These are phyloP conservation scores for Tringa solitaria DNA, from an alignment of 2,113 vertebrate genomes.

Conservation along the genomic window DNA sequence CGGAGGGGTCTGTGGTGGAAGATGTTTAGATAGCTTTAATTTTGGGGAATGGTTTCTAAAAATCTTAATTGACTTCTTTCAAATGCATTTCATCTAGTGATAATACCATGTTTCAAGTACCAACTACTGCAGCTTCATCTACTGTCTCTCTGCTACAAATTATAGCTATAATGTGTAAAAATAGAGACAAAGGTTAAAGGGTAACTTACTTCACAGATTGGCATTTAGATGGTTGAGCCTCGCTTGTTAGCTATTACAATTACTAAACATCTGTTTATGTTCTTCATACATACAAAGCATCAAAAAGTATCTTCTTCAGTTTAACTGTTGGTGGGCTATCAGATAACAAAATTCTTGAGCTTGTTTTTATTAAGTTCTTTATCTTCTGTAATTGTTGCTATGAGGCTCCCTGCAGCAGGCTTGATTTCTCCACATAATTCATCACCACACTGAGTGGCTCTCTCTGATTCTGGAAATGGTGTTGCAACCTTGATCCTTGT, in stretches of 20 bases:
- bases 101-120: background rate
- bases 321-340: background rate
- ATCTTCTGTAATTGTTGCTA: background rate
- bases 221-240: background rate
- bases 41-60: background rate
- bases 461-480: background rate
- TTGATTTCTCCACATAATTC: background rate
- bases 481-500: background rate
- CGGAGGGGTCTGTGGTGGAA: background rate
- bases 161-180: background rate
- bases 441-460: background rate
- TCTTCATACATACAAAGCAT: background rate
- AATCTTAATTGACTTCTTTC: conserved; percentile 18
- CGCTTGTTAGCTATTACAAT: background rate
- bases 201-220: background rate
- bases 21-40: conserved; percentile 13
- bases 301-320: background rate
- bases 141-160: background rate
- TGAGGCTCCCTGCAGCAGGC: background rate
- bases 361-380: background rate
- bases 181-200: background rate
- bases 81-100: background rate
- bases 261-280: background rate
- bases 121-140: background rate
- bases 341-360: background rate